These are phyloP conservation scores for Atherinosoma microstoma DNA, from an alignment of 2,797 vertebrate species.

Conservation along the genomic window DNA sequence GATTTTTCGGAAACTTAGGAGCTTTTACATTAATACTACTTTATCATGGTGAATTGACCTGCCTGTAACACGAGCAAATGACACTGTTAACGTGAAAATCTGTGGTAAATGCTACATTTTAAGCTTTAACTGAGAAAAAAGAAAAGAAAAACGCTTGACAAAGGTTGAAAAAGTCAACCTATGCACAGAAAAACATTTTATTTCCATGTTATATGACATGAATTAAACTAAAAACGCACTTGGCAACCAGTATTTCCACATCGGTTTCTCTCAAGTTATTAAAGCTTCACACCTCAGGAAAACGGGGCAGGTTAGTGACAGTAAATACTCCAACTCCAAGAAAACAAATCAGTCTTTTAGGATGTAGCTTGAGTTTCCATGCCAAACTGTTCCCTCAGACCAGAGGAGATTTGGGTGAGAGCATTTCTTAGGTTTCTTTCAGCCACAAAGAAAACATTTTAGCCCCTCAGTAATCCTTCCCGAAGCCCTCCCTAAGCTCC, in stretches of 20 bases:
- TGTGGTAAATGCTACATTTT: not conserved
- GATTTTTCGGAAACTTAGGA: not conserved
- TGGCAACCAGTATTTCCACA: not conserved
- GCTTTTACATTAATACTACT: constrained; percentile 3
- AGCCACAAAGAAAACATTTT: constrained; percentile 87
- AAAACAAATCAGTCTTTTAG: constrained; percentile 32
- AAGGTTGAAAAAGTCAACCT: not conserved
- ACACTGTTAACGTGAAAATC: not conserved
- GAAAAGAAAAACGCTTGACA: not conserved
- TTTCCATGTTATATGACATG: not conserved
- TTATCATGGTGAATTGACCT: not conserved
- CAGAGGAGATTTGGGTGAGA: constrained; percentile 70
- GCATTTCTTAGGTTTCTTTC: constrained; percentile 81
- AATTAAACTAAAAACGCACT: too few species aligned
- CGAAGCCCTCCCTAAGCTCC: constrained; percentile 77
- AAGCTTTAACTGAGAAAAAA: not conserved
- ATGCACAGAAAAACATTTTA: not conserved
- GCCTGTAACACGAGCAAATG: not conserved
- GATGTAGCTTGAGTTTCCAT: constrained; percentile 50
- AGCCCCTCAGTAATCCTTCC: constrained; percentile 80
- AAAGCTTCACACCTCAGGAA: constrained; percentile 18
- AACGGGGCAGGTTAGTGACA: constrained; percentile 5
- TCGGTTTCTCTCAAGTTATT: not conserved
- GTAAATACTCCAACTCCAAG: constrained; percentile 23
- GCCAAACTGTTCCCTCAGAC: constrained; percentile 48